Evolutionary conservation across 2,888 invertebrate species (phyloP).

Genomic region (Bimastos eiseni): DNA sequence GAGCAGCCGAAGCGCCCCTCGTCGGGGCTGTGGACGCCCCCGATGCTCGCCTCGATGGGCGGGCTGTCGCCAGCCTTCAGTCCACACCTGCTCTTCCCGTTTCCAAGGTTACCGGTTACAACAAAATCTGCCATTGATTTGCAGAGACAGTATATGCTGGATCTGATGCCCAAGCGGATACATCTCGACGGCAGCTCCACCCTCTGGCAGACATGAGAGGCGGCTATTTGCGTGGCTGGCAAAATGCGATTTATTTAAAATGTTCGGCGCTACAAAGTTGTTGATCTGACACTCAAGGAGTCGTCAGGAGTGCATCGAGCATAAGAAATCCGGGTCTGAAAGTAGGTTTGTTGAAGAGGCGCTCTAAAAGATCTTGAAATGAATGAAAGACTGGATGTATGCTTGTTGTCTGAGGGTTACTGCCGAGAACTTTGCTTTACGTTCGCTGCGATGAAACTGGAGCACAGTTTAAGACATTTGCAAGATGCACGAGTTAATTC

Average conservation of each 20-base stretch:
- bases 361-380: no score
- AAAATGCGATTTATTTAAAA: neutral
- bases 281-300: neutral
- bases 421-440: no score
- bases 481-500: no score
- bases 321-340: no score
- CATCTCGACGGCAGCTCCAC: conserved; percentile 27
- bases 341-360: no score
- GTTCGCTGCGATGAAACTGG: no score
- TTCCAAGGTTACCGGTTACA: neutral
- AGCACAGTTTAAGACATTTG: no score
- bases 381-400: no score
- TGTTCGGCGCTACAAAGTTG: neutral
- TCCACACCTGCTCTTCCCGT: conserved; percentile 54
- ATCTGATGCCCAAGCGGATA: conserved; percentile 74
- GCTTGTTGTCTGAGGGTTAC: no score
- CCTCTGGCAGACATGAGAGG: conserved; percentile 5
- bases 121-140: conserved; percentile 57
- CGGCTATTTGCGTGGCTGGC: neutral
- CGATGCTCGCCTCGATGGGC: neutral
- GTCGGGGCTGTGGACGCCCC: neutral
- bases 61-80: conserved; percentile 46
- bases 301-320: no score
- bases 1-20: neutral
- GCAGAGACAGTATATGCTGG: conserved; percentile 91